Conservation (phyloP, 2,113 vertebrate species). For the Albula glossodonta region DNA sequence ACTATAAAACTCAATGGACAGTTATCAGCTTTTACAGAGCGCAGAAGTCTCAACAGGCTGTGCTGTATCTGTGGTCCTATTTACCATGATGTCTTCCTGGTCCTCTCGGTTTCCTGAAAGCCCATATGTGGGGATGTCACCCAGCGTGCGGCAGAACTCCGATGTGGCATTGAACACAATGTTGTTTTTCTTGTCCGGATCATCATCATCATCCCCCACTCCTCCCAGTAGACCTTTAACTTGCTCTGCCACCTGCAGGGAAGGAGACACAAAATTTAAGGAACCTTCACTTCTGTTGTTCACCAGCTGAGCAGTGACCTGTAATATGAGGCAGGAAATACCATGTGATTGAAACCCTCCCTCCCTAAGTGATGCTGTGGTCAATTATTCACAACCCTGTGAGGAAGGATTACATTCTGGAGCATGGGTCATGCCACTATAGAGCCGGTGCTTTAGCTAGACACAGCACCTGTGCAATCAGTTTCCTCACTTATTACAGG, state of each 20-base stretch:
- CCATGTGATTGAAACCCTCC: too few species aligned
- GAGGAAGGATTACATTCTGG: too few species aligned
- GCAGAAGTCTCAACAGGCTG: neutral
- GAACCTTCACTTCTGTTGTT: neutral
- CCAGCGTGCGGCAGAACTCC: constrained; percentile 87
- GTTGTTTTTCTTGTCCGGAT: constrained; percentile 77
- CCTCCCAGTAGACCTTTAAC: constrained; percentile 33
- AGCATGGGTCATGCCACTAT: too few species aligned
- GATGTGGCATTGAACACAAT: constrained; percentile 90
- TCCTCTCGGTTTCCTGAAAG: constrained; percentile 88
- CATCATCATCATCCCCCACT: constrained; percentile 53
- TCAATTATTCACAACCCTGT: too few species aligned
- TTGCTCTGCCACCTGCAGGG: constrained; percentile 50
- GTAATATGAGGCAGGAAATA: too few species aligned
- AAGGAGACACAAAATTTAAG: neutral
- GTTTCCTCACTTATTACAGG: too few species aligned
- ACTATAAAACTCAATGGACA: neutral
- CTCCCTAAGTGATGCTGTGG: too few species aligned
- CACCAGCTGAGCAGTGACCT: neutral
- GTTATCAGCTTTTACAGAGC: neutral
- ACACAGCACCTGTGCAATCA: too few species aligned
- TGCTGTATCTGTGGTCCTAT: neutral
- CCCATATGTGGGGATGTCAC: constrained; percentile 89
- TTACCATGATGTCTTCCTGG: constrained; percentile 86
- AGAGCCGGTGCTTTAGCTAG: too few species aligned